Evolutionary conservation across 1,140 invertebrate species (phyloP), one percentile per base, ranked within the genome.

Genomic region (Wasmannia auropunctata): DNA sequence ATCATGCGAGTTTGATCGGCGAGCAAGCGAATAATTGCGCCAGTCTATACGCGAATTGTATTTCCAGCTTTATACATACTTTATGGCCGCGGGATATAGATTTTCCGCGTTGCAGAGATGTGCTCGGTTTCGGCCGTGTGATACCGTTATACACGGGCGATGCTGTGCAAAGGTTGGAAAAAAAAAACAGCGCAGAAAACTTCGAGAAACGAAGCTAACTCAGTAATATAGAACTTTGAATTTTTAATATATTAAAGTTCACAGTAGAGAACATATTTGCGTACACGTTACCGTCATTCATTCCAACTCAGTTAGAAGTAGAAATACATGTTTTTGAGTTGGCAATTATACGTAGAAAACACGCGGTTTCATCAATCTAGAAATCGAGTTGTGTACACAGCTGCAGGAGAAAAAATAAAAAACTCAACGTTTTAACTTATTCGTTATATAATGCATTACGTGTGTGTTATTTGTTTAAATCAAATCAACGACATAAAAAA

Each of bases 1-100:
- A 85, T 85, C 84, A 85, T 58, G 84, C 37, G 84, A 81, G 56
- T 83, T 70, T 72, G 77, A 80, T 83, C 51, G 62, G 84, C 62
- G 43, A 58, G 63, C 34, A 40, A 58, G 85, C 77, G 46, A 83
- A 86, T 83, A 69, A 83, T 83, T 67, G 74, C 28, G 22, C 76
- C 25, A 28, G 76, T 22, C 28, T 56, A 70, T 83, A n/a, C 56
- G 63, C 60, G 76, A 86, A 83, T 81, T 86, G 67, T 60, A 60
- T 83, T 86, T 86, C 65, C 85, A 69, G 49, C 22, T 86, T 80
- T 86, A 58, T 86, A 83, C 60, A 86, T 86, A 86, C 77, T 83
- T 86, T 60, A 86, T 56, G 8, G 19, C 60, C 75, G 75, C 49
- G 19, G 34, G 75, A 25, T 79, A 25, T 79, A 58, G 19, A 70